Conservation (phyloP, 2,797 vertebrate genomes). For the Caiman crocodilus region DNA sequence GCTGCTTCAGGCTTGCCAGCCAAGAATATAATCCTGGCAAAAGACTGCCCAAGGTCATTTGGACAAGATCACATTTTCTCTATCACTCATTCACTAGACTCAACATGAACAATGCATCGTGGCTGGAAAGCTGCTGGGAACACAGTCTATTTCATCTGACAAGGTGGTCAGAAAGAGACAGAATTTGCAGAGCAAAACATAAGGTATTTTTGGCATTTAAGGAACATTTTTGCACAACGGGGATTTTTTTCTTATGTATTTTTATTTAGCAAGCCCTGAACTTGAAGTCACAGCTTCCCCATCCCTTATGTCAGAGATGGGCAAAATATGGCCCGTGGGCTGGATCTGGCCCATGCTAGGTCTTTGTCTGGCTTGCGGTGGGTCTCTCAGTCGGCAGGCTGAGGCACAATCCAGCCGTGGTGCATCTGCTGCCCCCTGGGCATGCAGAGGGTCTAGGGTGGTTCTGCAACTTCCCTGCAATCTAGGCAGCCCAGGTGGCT, state of each 20-base stretch:
- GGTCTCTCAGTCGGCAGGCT: no score
- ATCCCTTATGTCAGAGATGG: not conserved
- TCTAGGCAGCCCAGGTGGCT: no score
- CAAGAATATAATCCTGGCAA: not conserved
- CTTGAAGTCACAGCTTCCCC: slow-evolving; percentile 19
- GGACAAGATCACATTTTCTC: not conserved
- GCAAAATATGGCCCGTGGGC: no score
- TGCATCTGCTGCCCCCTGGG: no score
- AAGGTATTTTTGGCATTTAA: not conserved
- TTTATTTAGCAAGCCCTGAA: not conserved
- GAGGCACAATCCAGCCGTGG: no score
- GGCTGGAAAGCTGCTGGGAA: not conserved
- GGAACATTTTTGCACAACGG: slow-evolving; percentile 15
- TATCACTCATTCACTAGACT: not conserved
- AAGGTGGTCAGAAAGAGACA: slow-evolving; percentile 17
- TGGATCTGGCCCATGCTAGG: no score
- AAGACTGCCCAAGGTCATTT: not conserved
- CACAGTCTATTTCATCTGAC: not conserved
- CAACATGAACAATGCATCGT: not conserved
- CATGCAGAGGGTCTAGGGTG: no score
- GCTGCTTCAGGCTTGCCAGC: not conserved
- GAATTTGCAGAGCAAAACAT: not conserved
- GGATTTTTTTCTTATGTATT: not conserved
- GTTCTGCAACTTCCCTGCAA: no score
- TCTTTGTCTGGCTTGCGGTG: no score